These are phyloP conservation scores for Osmerus eperlanus DNA, from an alignment of 2,113 vertebrate genomes.

Conservation along the genomic window DNA sequence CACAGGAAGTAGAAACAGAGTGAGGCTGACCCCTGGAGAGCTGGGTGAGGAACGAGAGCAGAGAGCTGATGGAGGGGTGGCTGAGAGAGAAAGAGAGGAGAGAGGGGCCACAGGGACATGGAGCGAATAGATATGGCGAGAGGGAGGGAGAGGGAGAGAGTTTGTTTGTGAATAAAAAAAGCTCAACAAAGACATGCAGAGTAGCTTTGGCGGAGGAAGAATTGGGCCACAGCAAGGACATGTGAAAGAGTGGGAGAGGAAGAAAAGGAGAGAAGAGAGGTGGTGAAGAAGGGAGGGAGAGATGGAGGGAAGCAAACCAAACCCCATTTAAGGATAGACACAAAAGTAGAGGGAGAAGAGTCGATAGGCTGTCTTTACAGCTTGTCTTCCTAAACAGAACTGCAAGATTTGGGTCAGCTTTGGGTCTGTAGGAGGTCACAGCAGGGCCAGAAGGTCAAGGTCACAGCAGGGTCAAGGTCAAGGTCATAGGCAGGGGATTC, in stretches of 20 bases:
- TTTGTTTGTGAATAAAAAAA: conserved; percentile 44
- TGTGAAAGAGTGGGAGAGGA: background rate
- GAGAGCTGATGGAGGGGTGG: conserved; percentile 47
- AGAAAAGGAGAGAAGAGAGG: background rate
- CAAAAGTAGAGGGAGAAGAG: too few species aligned
- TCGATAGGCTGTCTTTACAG: too few species aligned
- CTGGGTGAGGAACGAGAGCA: conserved; percentile 32
- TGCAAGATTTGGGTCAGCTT: too few species aligned
- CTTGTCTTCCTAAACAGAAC: too few species aligned
- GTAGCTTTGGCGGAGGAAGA: conserved; percentile 28
- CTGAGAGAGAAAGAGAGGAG: conserved; percentile 7
- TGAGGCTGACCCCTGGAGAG: conserved; percentile 29
- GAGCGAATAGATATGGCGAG: background rate
- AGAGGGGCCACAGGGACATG: background rate
- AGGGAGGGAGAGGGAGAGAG: conserved; percentile 40
- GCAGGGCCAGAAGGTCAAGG: too few species aligned
- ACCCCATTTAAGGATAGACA: too few species aligned
- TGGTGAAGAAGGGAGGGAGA: background rate
- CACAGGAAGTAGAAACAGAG: conserved; percentile 6
- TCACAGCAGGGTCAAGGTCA: too few species aligned
- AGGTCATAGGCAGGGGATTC: too few species aligned
- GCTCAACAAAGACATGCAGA: conserved; percentile 23
- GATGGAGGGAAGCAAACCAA: too few species aligned
- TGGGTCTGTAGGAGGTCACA: too few species aligned
- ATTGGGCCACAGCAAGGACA: conserved; percentile 61